A percentile compares a stretch with the other conserved stretches of the same genome.
Conservation (phyloP, 2,888 invertebrate genomes). For the Luperina nickerlii region DNA sequence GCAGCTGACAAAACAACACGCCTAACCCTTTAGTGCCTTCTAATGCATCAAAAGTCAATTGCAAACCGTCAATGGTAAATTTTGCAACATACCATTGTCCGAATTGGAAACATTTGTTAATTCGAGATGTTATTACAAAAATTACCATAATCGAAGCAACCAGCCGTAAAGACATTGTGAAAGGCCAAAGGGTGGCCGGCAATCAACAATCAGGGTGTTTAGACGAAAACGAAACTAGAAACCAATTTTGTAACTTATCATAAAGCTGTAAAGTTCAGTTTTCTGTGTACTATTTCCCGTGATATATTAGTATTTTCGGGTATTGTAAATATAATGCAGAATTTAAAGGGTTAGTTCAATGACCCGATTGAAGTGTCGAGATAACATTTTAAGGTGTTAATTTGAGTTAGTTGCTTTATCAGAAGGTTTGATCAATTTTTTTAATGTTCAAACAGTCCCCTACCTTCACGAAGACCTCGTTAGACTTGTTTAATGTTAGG, state of each 20-base stretch:
- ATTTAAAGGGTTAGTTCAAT: slow-evolving; percentile 71
- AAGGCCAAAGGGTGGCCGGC: slow-evolving; percentile 69
- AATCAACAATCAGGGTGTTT: slow-evolving; percentile 59
- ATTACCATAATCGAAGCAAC: slow-evolving; percentile 84
- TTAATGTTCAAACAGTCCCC: slow-evolving; percentile 26
- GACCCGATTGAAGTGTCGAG: slow-evolving; percentile 70
- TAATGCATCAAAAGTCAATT: slow-evolving; percentile 55
- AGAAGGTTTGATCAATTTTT: slow-evolving; percentile 51
- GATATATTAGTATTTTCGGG: slow-evolving; percentile 45
- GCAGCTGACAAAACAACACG: slow-evolving; percentile 49
- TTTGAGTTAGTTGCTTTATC: slow-evolving; percentile 65
- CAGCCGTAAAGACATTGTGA: slow-evolving; percentile 79
- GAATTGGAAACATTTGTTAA: slow-evolving; percentile 69
- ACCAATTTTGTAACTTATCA: slow-evolving; percentile 28
- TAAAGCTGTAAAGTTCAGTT: slow-evolving; percentile 26
- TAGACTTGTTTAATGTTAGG: slow-evolving; percentile 30
- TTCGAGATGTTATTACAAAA: slow-evolving; percentile 78
- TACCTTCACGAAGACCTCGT: slow-evolving; percentile 18
- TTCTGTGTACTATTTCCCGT: slow-evolving; percentile 6
- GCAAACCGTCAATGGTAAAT: slow-evolving; percentile 58
- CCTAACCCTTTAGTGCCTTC: slow-evolving; percentile 30
- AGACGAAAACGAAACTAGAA: slow-evolving; percentile 17
- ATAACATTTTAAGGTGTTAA: slow-evolving; percentile 74
- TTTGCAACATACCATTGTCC: slow-evolving; percentile 67
- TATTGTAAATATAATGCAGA: slow-evolving; percentile 49